Conservation (phyloP, 2,797 vertebrate species). For the Dendrocincla tyrannina region DNA sequence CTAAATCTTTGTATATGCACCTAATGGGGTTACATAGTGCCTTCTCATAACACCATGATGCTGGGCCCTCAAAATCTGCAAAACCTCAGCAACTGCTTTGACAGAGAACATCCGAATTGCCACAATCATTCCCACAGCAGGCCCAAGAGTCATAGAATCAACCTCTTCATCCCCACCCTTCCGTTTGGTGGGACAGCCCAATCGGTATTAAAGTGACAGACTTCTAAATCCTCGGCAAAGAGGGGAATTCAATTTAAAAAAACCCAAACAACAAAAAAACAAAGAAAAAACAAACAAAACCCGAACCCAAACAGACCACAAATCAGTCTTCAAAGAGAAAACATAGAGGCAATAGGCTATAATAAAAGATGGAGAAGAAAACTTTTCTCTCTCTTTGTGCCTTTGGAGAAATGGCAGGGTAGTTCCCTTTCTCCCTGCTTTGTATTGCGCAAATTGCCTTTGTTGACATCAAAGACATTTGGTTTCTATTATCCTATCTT, state of each 20-base stretch:
- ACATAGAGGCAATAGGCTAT: not conserved
- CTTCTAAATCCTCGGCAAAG: not conserved
- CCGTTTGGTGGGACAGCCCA: not conserved
- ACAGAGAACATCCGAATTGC: not conserved
- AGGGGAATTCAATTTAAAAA: not conserved
- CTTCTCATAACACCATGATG: not conserved
- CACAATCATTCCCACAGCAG: not conserved
- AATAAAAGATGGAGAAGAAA: not conserved
- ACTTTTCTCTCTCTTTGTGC: not conserved
- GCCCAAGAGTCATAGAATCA: not conserved
- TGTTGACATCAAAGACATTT: slow-evolving; percentile 67
- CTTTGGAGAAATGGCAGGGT: not conserved
- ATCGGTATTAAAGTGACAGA: not conserved
- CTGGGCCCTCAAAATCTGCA: not conserved
- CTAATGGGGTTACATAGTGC: not conserved
- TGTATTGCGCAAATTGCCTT: not conserved
- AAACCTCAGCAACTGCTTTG: not conserved
- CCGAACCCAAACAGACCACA: not conserved
- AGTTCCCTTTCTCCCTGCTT: not conserved
- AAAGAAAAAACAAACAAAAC: rapidly evolving
- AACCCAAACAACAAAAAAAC: not conserved
- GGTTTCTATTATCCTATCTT: slow-evolving; percentile 63
- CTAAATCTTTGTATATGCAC: not conserved
- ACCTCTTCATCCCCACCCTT: not conserved
- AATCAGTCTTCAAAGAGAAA: not conserved